Base-by-base conservation (phyloP, 2,797 vertebrate species). In the Sebastes diaconus region DNA sequence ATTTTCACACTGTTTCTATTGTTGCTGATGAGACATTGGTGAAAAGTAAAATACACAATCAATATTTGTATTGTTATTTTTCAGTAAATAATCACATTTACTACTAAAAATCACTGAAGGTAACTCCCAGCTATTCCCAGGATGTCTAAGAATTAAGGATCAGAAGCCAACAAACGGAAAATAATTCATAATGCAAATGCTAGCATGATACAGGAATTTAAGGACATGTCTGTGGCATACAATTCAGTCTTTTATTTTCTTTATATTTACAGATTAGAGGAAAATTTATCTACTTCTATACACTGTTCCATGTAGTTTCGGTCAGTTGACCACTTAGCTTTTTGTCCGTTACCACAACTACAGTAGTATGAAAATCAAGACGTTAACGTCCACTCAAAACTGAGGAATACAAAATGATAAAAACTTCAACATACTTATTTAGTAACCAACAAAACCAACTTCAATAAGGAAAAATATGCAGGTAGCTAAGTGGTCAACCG, bases 241-340 rank as follows among this genome's bases (percentile, higher is more conserved):
- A 92, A 94, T 94, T 95, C 92, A 95, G 95, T 96, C 93, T 94
- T 94, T 95, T 94, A 94, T 95, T 95, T 95, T 95, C 92, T 95
- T 95, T 92, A 89, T 96, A 95, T 96, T 95, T 96, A 96, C 96
- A 96, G 94, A 94, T 97, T 97, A 97, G 96, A 97, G 97, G 97
- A 95, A 96, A 95, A 92, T 91, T 69, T 90, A 93, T 93, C 96
- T 96, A 96, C 95, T 95, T 94, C 96, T 96, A 96, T 96, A 96
- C 96, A 96, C 94, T 93, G 92, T 95, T 95, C 94, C 92, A 94
- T 95, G 94, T 88, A 95, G 89, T 93, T 95, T 93, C 87, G 89
- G 80, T 95, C 89, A 73, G 93, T 93, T 95, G 94, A 96, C 95
- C 94, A 95, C 93, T 96, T 92, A 96, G 95, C 94, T 95, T 91